Evolutionary conservation across 2,888 invertebrate species (phyloP), one percentile per base, ranked within the genome.

Genomic region (Ferdinandea cuprea): DNA sequence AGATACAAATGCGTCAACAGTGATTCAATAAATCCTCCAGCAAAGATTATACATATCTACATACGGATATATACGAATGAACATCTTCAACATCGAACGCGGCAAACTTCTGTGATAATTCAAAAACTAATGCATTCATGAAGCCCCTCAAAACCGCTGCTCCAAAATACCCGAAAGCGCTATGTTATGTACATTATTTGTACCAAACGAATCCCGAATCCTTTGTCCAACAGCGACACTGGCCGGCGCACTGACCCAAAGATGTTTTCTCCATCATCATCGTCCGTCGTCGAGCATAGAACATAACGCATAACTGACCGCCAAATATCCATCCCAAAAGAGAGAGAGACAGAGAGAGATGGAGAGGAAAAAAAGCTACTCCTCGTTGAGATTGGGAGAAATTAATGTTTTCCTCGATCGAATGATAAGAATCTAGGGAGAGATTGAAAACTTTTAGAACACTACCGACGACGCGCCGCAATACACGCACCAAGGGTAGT

Each of bases 401-500:
- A 83, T 83, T 78, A 83, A 83, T 83, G 83, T 73, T 83, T 83
- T 73, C 78, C 78, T 44, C 78, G 73, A 68, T 68, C 61, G 72
- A 73, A 68, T 83, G 83, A 83, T 83, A 83, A 83, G 83, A 78
- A 83, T 83, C 83, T 78, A 83, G 83, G 72, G 50, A 65, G 58
- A 78, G 78, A 83, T 73, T 72, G 78, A 83, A 83, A 83, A 83
- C 83, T 83, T 83, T 83, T 73, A 83, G 77, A 83, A 83, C 83
- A 78, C 78, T 83, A 78, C 77, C 77, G 28, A 30, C 68, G 40
- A 66, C 58, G 28, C 44, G 66, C 48, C 72, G 66, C 52, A 46
- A 74, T 68, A 68, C 69, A 77, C 77, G 72, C 83, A 78, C 72
- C 78, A 19, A 37, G 81, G 81, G 81, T 66, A 78, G 71, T 68